Conservation (phyloP, 2,113 vertebrate species). For the Tonatia bakeri region DNA sequence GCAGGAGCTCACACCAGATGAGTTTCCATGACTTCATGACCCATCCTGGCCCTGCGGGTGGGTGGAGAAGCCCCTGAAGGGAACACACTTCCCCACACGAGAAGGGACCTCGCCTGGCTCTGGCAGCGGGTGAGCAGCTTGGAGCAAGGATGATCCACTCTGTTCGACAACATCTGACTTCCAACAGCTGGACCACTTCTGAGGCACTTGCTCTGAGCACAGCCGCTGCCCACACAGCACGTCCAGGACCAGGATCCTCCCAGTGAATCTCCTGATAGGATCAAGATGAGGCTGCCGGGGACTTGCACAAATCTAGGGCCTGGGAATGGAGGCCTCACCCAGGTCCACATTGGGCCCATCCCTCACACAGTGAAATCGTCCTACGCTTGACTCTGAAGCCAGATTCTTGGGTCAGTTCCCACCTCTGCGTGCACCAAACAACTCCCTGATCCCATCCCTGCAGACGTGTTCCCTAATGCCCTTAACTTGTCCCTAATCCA, state of each 20-base stretch:
- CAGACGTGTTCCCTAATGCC: constrained; percentile 6
- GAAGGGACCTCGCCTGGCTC: background rate
- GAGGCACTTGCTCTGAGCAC: background rate
- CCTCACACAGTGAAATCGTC: background rate
- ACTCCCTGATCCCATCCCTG: background rate
- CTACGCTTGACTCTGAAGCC: constrained; percentile 12
- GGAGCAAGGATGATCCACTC: constrained; percentile 9
- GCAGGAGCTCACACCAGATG: background rate
- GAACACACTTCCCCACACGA: too few relatives aligned
- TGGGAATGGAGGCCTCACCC: background rate
- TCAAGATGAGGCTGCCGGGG: constrained; percentile 29
- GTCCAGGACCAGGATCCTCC: constrained; percentile 15
- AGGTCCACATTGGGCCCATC: background rate
- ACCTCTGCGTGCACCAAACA: background rate
- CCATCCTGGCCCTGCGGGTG: background rate
- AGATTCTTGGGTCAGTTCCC: background rate
- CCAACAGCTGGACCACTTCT: constrained; percentile 27
- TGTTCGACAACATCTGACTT: background rate
- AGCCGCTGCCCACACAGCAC: constrained; percentile 41
- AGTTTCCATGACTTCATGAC: background rate
- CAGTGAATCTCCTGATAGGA: constrained; percentile 44
- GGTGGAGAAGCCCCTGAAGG: background rate
- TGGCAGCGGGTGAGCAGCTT: background rate
- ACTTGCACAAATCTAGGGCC: constrained; percentile 6
- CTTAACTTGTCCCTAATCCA: constrained; percentile 36